phyloP scores from a whole-genome alignment of 30 jellyfish, hydroid and myxozoan genomes.

The Hydractinia echinata region DNA sequence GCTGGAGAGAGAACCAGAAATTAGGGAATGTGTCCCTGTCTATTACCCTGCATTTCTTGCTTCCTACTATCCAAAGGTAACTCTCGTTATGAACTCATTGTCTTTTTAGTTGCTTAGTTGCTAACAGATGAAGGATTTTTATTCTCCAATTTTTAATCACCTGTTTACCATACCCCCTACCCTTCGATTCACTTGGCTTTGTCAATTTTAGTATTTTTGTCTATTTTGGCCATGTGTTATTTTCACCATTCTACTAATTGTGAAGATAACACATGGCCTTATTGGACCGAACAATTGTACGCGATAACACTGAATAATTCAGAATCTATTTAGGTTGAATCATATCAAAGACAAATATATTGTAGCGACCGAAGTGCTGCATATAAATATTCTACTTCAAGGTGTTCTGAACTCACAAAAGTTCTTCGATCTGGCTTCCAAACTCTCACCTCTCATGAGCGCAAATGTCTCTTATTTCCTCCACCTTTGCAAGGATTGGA shows the following conservation, averaged over 20 bases:
- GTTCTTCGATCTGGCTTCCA: slow-evolving; percentile 44
- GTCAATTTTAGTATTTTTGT: too few relatives aligned
- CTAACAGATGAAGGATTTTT: too few relatives aligned
- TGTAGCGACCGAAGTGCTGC: slow-evolving; percentile 92
- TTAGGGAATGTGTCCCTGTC: background rate
- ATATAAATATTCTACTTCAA: slow-evolving; percentile 43
- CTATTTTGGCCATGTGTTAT: background rate
- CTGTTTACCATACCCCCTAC: too few relatives aligned
- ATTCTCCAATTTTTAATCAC: too few relatives aligned
- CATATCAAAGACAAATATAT: slow-evolving; percentile 53
- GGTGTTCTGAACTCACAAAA: slow-evolving; percentile 44
- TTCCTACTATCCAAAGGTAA: slow-evolving; percentile 21
- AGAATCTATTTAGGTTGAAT: slow-evolving; percentile 44
- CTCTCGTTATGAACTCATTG: background rate
- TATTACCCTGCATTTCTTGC: slow-evolving; percentile 11
- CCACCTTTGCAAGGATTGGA: slow-evolving; percentile 70
- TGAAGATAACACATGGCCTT: background rate
- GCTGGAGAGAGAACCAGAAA: too few relatives aligned
- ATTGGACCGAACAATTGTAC: background rate
- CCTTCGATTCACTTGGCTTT: too few relatives aligned
- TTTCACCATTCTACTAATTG: background rate
- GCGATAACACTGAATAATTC: background rate
- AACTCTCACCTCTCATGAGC: slow-evolving; percentile 10
- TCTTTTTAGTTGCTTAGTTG: too few relatives aligned
- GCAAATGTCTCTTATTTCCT: slow-evolving; percentile 36